phyloP scores from a whole-genome alignment of 2,888 invertebrate species.

The Pachydiplax longipennis region DNA sequence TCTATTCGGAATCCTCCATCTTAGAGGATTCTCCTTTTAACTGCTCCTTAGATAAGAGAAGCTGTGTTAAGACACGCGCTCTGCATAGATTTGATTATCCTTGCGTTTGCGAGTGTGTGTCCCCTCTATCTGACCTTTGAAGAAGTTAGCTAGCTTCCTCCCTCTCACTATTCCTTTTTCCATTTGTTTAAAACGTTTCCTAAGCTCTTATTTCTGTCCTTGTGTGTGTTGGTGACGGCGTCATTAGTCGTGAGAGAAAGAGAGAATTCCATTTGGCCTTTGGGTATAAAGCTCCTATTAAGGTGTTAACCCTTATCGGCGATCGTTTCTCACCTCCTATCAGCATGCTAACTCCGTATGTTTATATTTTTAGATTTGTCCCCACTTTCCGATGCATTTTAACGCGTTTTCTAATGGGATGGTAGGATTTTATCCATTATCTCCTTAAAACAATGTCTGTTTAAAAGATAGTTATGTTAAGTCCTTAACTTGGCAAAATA shows the following conservation, averaged over 20 bases:
- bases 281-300: background rate
- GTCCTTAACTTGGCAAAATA: too few relatives aligned
- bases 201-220: constrained; percentile 1
- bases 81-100: background rate
- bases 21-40: background rate
- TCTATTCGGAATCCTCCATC: background rate
- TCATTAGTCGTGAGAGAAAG: background rate
- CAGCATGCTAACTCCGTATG: too few relatives aligned
- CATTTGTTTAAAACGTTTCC: background rate
- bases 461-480: too few relatives aligned
- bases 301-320: background rate
- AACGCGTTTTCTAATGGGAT: too few relatives aligned
- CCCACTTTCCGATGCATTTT: too few relatives aligned
- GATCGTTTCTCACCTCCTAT: background rate
- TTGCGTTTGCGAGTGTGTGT: background rate
- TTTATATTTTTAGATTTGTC: too few relatives aligned
- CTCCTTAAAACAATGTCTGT: too few relatives aligned
- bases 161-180: background rate
- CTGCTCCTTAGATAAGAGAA: background rate
- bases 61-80: background rate
- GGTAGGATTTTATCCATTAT: too few relatives aligned
- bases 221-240: background rate
- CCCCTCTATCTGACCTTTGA: background rate
- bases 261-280: background rate
- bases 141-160: background rate